Conservation (phyloP, 2,113 vertebrate genomes). For the Xyliphius kryptos region DNA sequence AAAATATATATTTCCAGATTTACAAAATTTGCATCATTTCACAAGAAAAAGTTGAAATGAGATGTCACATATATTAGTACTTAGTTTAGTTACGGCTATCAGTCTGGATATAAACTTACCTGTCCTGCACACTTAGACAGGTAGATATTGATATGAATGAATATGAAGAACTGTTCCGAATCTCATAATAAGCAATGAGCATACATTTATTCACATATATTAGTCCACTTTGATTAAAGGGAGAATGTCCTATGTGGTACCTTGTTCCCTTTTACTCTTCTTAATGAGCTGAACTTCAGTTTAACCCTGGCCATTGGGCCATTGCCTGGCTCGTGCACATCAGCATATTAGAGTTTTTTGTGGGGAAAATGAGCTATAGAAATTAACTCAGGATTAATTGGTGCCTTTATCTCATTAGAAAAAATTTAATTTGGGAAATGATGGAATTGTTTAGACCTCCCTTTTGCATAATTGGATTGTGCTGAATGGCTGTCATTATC, state of each 20-base stretch:
- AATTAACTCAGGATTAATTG: conserved; percentile 99
- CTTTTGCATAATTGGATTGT: conserved; percentile 99
- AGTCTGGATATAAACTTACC: no score
- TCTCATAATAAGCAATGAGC: neutral
- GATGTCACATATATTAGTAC: no score
- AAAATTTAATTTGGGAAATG: conserved; percentile 99
- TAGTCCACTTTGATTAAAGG: neutral
- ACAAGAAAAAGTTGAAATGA: no score
- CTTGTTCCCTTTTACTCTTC: conserved; percentile 36
- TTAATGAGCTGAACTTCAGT: conserved; percentile 64
- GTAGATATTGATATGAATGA: neutral
- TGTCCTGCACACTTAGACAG: no score
- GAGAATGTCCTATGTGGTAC: neutral
- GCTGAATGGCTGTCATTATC: conserved; percentile 99
- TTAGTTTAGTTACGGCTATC: no score
- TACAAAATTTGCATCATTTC: neutral
- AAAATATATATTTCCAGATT: neutral
- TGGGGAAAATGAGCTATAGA: conserved; percentile 99
- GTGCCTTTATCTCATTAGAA: conserved; percentile 99
- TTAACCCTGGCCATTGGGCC: conserved; percentile 72
- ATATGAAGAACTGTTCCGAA: neutral
- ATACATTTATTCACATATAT: no score
- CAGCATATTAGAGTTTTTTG: conserved; percentile 99
- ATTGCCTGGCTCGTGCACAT: conserved; percentile 80
- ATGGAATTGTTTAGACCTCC: conserved; percentile 99